phyloP scores from a whole-genome alignment of 2,797 vertebrate genomes.

The Odontamblyopus lacepedii region DNA sequence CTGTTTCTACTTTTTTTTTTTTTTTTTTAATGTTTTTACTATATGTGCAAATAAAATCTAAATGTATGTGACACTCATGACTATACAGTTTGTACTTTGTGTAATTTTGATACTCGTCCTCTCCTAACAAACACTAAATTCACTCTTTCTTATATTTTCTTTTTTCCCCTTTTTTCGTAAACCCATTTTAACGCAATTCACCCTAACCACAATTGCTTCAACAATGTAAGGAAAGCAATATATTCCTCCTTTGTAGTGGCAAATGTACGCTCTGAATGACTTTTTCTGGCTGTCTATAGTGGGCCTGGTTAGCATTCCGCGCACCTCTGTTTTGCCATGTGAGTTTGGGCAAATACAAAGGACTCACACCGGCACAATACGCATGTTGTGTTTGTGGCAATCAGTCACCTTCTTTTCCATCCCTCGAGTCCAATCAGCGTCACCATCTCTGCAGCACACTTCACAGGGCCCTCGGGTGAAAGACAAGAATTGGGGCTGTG shows the following conservation, averaged over 20 bases:
- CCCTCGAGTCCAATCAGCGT: constrained; percentile 12
- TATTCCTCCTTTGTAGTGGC: constrained; percentile 28
- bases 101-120: too few species aligned
- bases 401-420: constrained; percentile 11
- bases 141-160: not conserved
- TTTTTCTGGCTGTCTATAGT: constrained; percentile 13
- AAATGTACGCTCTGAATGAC: constrained; percentile 8
- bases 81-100: too few species aligned
- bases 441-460: constrained; percentile 2
- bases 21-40: too few species aligned
- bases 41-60: too few species aligned
- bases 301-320: constrained; percentile 21
- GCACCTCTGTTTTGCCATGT: constrained; percentile 3
- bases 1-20: too few species aligned
- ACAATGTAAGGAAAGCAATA: constrained; percentile 29
- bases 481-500: not conserved
- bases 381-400: constrained; percentile 10
- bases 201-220: constrained; percentile 22
- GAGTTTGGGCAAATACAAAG: constrained; percentile 11
- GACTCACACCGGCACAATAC: not conserved
- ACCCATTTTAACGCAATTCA: constrained; percentile 18
- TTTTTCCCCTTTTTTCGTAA: not conserved
- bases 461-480: not conserved
- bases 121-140: too few species aligned
- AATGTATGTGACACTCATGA: too few species aligned